These are phyloP conservation scores for Mayetiola destructor DNA, from an alignment of 2,888 invertebrate genomes.

Conservation along the genomic window DNA sequence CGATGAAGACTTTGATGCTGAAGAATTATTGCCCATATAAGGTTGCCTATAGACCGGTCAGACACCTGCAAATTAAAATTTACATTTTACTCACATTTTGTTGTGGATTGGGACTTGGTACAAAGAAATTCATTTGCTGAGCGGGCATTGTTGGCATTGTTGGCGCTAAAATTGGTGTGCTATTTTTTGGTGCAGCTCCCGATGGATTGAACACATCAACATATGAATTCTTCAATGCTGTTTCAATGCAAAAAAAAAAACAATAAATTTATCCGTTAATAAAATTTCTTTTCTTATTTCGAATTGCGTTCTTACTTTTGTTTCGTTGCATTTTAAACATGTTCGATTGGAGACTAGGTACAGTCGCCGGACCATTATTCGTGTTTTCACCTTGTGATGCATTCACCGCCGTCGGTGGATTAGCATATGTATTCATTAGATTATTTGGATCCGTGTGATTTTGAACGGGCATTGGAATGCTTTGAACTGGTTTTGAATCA, in stretches of 20 bases:
- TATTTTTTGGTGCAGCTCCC: conserved; percentile 34
- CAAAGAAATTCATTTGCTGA: conserved; percentile 31
- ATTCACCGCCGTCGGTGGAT: conserved; percentile 10
- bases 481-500: not conserved
- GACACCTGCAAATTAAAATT: not conserved
- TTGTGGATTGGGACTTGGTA: conserved; percentile 22
- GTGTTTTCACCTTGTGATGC: conserved; percentile 16
- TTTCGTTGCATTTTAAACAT: conserved; percentile 68
- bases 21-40: conserved; percentile 32
- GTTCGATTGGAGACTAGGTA: conserved; percentile 41
- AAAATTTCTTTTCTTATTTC: not conserved
- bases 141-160: conserved; percentile 31
- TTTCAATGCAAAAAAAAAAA: conserved; percentile 1
- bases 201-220: conserved; percentile 78
- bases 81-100: not conserved
- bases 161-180: conserved; percentile 32
- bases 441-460: not conserved
- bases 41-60: no score
- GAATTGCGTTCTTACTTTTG: conserved; percentile 39
- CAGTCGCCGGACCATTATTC: conserved; percentile 14
- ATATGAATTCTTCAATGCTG: conserved; percentile 72
- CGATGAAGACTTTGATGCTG: conserved; percentile 32
- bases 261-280: conserved; percentile 29
- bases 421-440: conserved; percentile 16
- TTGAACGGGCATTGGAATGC: conserved; percentile 4